Percentiles rank a stretch among this genome's conserved stretches.
phyloP scores from a whole-genome alignment of 92 coral and sea anemone genomes.

The Porites rus region DNA sequence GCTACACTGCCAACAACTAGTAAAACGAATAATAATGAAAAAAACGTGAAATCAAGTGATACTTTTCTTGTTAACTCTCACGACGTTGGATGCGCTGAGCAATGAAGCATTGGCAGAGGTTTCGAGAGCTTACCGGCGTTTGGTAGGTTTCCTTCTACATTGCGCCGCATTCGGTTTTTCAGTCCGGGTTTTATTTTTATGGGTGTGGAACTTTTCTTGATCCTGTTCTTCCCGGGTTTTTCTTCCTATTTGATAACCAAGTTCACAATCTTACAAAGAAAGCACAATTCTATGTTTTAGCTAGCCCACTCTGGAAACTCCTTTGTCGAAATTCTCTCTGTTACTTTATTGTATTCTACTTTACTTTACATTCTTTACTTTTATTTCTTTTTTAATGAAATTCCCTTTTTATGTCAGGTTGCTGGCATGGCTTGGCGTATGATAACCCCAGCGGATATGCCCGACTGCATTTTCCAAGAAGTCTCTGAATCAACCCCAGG shows the following conservation, averaged over 20 bases:
- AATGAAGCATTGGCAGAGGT: slow-evolving; percentile 75
- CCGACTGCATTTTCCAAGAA: slow-evolving; percentile 48
- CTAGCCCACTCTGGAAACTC: too few species aligned
- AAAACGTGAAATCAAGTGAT: neutral
- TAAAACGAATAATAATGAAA: too few species aligned
- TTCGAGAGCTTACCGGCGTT: too few species aligned
- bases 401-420: slow-evolving; percentile 35
- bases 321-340: too few species aligned
- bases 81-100: slow-evolving; percentile 68
- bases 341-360: neutral
- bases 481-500: slow-evolving; percentile 61
- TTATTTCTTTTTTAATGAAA: neutral
- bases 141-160: slow-evolving; percentile 51
- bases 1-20: too few species aligned
- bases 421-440: slow-evolving; percentile 89
- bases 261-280: too few species aligned
- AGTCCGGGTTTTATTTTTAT: too few species aligned
- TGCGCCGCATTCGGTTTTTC: too few species aligned
- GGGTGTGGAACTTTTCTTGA: too few species aligned
- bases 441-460: slow-evolving; percentile 80
- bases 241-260: too few species aligned
- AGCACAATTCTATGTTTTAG: too few species aligned
- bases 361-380: neutral
- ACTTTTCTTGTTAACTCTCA: neutral
- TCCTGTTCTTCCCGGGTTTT: too few species aligned